Conservation (phyloP, 2,113 vertebrate species). For the Mystacornis crossleyi region DNA sequence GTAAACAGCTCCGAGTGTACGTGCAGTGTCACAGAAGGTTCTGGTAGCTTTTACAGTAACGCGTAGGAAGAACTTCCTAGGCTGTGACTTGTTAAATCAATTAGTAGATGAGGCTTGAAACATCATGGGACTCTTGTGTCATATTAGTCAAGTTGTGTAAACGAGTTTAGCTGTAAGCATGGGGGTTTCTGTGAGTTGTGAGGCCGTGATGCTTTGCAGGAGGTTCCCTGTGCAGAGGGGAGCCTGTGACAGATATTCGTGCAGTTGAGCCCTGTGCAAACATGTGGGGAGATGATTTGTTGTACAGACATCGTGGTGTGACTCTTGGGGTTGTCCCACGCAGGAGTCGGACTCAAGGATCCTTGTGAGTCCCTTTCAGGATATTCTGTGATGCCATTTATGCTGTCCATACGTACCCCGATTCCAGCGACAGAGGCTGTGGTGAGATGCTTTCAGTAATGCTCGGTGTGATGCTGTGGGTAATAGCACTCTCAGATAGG, state of each 20-base stretch:
- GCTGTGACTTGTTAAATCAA: background rate
- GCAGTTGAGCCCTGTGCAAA: background rate
- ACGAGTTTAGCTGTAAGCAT: accelerated
- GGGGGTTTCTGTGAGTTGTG: background rate
- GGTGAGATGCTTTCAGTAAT: background rate
- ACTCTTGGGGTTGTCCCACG: background rate
- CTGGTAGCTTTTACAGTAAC: background rate
- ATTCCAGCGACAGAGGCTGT: background rate
- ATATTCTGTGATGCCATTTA: background rate
- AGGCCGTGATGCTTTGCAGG: background rate
- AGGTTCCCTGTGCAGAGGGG: background rate
- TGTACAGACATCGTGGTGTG: background rate
- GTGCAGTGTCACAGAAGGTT: background rate
- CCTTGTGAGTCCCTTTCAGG: background rate
- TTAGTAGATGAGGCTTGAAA: background rate
- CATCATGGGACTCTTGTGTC: background rate
- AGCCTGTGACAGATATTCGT: background rate
- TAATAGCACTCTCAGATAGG: background rate
- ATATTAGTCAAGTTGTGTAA: background rate
- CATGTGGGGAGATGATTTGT: background rate
- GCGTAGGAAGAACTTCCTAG: background rate
- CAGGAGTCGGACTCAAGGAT: background rate
- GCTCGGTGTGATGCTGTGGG: background rate
- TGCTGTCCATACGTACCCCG: background rate
- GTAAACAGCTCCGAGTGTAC: background rate